A percentile compares a stretch with the other conserved stretches of the same genome.
Evolutionary conservation across 2,888 invertebrate species (phyloP).

Genomic region (Dryococelus australis): DNA sequence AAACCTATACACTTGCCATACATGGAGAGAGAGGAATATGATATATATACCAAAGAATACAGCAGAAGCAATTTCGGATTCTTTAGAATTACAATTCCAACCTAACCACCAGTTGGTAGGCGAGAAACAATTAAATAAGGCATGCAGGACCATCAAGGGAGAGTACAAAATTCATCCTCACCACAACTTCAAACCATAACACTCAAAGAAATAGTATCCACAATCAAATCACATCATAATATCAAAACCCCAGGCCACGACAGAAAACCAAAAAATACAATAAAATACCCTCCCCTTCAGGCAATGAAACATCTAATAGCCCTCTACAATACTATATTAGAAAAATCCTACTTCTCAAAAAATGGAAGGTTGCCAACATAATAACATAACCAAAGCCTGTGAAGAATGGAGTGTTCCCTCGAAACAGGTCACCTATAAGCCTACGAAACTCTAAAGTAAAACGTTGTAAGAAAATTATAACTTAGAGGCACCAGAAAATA

Average conservation of each 20-base stretch:
- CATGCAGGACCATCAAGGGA: background rate
- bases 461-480: background rate
- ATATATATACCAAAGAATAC: background rate
- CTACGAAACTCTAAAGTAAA: background rate
- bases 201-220: background rate
- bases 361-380: background rate
- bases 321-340: background rate
- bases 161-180: background rate
- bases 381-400: background rate
- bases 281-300: background rate
- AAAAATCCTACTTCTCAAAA: background rate
- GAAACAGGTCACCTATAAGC: background rate
- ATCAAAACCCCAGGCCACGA: background rate
- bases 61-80: background rate
- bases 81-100: background rate
- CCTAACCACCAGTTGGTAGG: background rate
- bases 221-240: background rate
- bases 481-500: background rate
- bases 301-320: background rate
- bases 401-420: background rate
- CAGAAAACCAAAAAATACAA: background rate
- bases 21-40: no score
- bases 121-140: background rate
- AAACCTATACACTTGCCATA: no score
- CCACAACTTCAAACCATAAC: background rate